These are phyloP conservation scores for Gastracanthus pulcherrimus DNA, from an alignment of 2,888 invertebrate genomes.

Conservation along the genomic window DNA sequence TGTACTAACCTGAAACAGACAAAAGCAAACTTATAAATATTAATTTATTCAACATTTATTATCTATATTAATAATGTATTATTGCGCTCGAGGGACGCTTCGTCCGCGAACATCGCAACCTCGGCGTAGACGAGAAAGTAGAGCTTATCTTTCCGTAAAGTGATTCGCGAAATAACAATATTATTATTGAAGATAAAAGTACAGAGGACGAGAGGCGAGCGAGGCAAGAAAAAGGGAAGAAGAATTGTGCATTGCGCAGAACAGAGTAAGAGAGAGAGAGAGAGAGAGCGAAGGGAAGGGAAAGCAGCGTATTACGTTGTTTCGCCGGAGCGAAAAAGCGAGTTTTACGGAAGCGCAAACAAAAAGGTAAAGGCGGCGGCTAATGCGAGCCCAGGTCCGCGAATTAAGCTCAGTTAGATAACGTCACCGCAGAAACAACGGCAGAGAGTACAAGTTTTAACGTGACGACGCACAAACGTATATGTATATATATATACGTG, in stretches of 20 bases:
- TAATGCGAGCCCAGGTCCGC: constrained; percentile 45
- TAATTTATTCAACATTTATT: background rate
- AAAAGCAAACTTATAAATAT: constrained; percentile 29
- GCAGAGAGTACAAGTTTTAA: constrained; percentile 52
- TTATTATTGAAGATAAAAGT: constrained; percentile 35
- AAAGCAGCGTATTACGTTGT: constrained; percentile 44
- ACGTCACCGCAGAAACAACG: constrained; percentile 47
- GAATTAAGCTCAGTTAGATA: constrained; percentile 57
- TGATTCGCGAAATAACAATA: constrained; percentile 38
- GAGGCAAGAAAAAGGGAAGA: constrained; percentile 3
- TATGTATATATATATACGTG: constrained; percentile 12
- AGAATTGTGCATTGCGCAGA: background rate
- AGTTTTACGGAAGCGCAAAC: constrained; percentile 41
- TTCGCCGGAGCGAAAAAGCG: constrained; percentile 34
- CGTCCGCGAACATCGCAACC: too few relatives aligned
- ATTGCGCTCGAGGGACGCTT: background rate
- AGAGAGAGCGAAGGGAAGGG: constrained; percentile 1
- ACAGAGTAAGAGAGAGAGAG: background rate
- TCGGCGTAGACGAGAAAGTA: constrained; percentile 9
- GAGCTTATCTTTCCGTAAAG: constrained; percentile 29
- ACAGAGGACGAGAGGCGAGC: background rate
- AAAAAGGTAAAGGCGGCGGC: constrained; percentile 33
- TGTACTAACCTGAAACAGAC: constrained; percentile 53
- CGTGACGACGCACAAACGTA: constrained; percentile 32
- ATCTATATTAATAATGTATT: constrained; percentile 9